phyloP scores from a whole-genome alignment of 2,113 vertebrate genomes.

The Sus scrofa region T2T-Sscrofa CM000827.6:59808501-59809000 shows the following conservation, averaged over 20 bases:
- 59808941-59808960: constrained; percentile 21
- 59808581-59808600: no score
- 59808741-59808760: not conserved
- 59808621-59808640: no score
- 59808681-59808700: not conserved
- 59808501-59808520: no score
- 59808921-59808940: not conserved
- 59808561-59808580: no score
- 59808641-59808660: no score
- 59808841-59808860: constrained; percentile 16
- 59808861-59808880: not conserved
- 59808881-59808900: constrained; percentile 29
- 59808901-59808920: not conserved
- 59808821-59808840: constrained; percentile 23
- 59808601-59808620: no score
- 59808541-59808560: no score
- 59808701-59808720: constrained; percentile 4
- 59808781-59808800: not conserved
- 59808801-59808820: not conserved
- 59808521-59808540: no score
- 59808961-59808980: not conserved
- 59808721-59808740: not conserved
- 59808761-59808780: constrained; percentile 23
- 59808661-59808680: not conserved
- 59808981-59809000: not conserved